Base-by-base conservation (phyloP, 2,113 vertebrate genomes). In the Phoxinus phoxinus region DNA sequence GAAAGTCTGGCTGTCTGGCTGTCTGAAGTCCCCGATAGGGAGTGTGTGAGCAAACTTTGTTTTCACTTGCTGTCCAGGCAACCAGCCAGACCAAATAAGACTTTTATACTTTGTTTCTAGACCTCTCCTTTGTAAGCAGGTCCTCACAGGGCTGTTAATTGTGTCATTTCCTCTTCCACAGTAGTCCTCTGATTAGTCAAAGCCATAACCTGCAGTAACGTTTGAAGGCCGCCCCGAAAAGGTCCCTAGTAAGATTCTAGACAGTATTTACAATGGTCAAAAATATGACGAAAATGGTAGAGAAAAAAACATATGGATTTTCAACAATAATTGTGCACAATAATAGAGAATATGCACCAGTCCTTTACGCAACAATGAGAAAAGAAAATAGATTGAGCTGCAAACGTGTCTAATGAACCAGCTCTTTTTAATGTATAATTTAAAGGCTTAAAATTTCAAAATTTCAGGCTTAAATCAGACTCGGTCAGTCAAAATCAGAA, bases 61-160 rank as follows among this genome's bases (percentile, higher is more conserved):
- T 94, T 93, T 94, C 89, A 85, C 92, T 92, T 85, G 89, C 90
- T 51, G 51, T 89, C 89, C 19, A 23, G 94, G 94, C 92, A 87
- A 87, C 79, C 44, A 61, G 91, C 94, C 94, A 93, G 91, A 89
- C 79, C 75, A 92, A 93, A 90, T 87, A 91, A 83, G 19, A 90
- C 87, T 91, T 91, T 92, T 90, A 90, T 89, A 86, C 88, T 90
- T 89, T 87, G 86, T 91, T 92, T 93, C 83, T 85, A 77, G 85
- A 88, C 87, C 77, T 83, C 79, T 92, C 85, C 85, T 92, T 93
- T 92, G 88, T 92, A 86, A 88, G 86, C 87, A 78, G 85, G 83
- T 58, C 80, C 84, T 90, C 74, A 89, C 59, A 85, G 81, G 78
- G 87, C 84, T 78, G 90, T 92, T 90, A 91, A 90, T 91, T 89